These are phyloP conservation scores for Podarcis siculus DNA, from an alignment of 2,797 vertebrate species.

Conservation along the genomic window DNA sequence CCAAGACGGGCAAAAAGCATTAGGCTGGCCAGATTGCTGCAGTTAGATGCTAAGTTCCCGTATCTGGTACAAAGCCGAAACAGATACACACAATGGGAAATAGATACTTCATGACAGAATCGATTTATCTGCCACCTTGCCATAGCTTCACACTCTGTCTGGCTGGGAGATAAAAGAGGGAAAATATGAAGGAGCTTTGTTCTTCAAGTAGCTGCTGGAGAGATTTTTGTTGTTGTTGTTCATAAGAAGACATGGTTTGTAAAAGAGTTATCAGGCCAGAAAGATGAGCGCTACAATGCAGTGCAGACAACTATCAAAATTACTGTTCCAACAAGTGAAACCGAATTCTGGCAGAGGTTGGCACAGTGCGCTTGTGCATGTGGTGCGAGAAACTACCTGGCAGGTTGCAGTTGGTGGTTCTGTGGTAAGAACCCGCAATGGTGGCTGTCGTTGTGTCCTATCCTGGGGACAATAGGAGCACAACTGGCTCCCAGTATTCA, in stretches of 20 bases:
- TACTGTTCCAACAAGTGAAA: not conserved
- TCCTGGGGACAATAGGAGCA: not conserved
- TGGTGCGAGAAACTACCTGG: too few relatives aligned
- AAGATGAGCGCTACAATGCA: not conserved
- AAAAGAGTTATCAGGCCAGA: not conserved
- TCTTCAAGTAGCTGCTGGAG: not conserved
- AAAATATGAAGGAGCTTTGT: not conserved
- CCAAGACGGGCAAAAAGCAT: not conserved
- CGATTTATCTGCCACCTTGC: not conserved
- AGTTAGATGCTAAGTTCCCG: not conserved
- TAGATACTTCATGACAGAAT: not conserved
- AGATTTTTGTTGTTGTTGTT: not conserved
- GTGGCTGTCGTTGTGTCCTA: not conserved
- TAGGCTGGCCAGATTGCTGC: not conserved
- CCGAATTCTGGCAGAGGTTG: not conserved
- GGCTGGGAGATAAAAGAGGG: not conserved
- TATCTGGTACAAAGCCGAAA: not conserved
- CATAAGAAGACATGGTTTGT: not conserved
- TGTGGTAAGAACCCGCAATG: too few relatives aligned
- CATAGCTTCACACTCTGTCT: not conserved
- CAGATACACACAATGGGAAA: not conserved
- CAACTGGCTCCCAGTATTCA: not conserved
- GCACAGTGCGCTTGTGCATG: too few relatives aligned
- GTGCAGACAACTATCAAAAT: not conserved
- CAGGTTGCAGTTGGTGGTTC: too few relatives aligned